phyloP scores from a whole-genome alignment of 2,888 invertebrate species.

The Ypsolopha scabrella region DNA sequence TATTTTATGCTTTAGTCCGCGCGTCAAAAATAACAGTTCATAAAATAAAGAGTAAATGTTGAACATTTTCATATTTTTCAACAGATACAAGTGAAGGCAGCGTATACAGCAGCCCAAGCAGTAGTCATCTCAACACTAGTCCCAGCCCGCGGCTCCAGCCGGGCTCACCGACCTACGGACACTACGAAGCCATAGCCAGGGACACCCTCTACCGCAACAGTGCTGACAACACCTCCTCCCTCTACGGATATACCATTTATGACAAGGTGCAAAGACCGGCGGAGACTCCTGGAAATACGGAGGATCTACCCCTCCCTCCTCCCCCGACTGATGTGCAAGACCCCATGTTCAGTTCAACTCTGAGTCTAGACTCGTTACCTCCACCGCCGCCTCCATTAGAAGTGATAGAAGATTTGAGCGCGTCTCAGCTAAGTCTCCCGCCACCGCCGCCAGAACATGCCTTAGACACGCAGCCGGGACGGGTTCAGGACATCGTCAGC shows the following conservation, averaged over 20 bases:
- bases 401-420: slow-evolving; percentile 67
- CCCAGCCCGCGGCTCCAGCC: slow-evolving; percentile 30
- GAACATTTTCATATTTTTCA: slow-evolving; percentile 8
- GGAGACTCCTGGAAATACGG: slow-evolving; percentile 12
- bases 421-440: slow-evolving; percentile 81
- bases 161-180: slow-evolving; percentile 35
- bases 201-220: slow-evolving; percentile 39
- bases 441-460: slow-evolving; percentile 77
- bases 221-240: background rate
- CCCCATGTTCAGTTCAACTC: slow-evolving; percentile 78
- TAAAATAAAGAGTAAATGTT: no score
- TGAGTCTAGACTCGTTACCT: slow-evolving; percentile 84
- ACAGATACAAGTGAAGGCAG: slow-evolving; percentile 34
- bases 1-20: background rate
- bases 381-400: slow-evolving; percentile 78
- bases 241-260: background rate
- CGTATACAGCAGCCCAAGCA: slow-evolving; percentile 25
- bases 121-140: slow-evolving; percentile 21
- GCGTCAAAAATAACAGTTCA: slow-evolving; percentile 8
- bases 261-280: background rate
- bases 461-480: slow-evolving; percentile 38
- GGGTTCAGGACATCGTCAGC: slow-evolving; percentile 52
- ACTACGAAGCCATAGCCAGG: slow-evolving; percentile 41
- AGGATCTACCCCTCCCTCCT: slow-evolving; percentile 75
- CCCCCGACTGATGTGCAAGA: slow-evolving; percentile 72